A percentile compares a stretch with the other conserved stretches of the same genome.
Evolutionary conservation across 2,888 invertebrate genomes (phyloP).

Genomic region (Conops quadrifasciatus): DNA sequence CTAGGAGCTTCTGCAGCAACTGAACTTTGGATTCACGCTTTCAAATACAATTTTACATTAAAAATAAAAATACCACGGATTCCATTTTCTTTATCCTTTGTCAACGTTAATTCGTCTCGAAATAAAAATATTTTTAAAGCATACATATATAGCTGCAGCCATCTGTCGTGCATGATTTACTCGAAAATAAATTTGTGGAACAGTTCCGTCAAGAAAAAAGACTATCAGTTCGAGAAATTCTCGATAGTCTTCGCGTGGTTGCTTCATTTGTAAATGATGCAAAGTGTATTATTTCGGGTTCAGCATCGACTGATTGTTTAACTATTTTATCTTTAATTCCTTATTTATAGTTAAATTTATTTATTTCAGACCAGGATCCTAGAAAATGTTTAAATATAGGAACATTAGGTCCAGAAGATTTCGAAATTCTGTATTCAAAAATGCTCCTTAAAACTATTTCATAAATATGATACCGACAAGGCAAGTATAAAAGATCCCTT

Average conservation of each 20-base stretch:
- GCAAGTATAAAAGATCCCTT: constrained; percentile 38
- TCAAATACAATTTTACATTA: too few relatives aligned
- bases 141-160: too few relatives aligned
- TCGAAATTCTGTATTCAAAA: constrained; percentile 21
- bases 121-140: background rate
- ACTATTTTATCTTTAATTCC: background rate
- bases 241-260: background rate
- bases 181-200: too few relatives aligned
- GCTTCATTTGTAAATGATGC: background rate
- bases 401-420: too few relatives aligned
- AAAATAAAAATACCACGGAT: constrained; percentile 2
- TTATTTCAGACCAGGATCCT: too few relatives aligned
- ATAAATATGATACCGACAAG: constrained; percentile 41
- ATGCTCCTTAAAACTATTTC: constrained; percentile 42
- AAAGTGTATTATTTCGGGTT: too few relatives aligned
- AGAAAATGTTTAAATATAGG: too few relatives aligned
- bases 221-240: background rate
- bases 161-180: background rate
- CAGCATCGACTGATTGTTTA: too few relatives aligned
- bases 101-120: background rate
- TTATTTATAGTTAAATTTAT: too few relatives aligned
- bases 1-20: too few relatives aligned
- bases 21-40: too few relatives aligned
- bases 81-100: background rate
- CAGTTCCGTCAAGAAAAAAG: too few relatives aligned